phyloP scores from a whole-genome alignment of 1,140 invertebrate species.

The silkworm (Bombyx mori) region ASM3026992v2 NC_085122.1:4772001-4772500 shows the following conservation, averaged over 20 bases:
- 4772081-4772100: slow-evolving; percentile 78
- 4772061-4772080: slow-evolving; percentile 85
- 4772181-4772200: slow-evolving; percentile 83
- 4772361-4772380: slow-evolving; percentile 89
- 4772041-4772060: slow-evolving; percentile 81
- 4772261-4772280: slow-evolving; percentile 82
- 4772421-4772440: slow-evolving; percentile 88
- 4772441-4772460: slow-evolving; percentile 85
- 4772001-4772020: slow-evolving; percentile 79
- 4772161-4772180: slow-evolving; percentile 88
- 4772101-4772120: slow-evolving; percentile 88
- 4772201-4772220: slow-evolving; percentile 83
- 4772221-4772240: slow-evolving; percentile 87
- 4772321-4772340: slow-evolving; percentile 82
- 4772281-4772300: slow-evolving; percentile 86
- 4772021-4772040: slow-evolving; percentile 83
- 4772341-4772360: slow-evolving; percentile 89
- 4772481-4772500: slow-evolving; percentile 81
- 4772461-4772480: slow-evolving; percentile 84
- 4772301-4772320: slow-evolving; percentile 84
- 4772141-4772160: slow-evolving; percentile 89
- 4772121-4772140: slow-evolving; percentile 80
- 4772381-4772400: slow-evolving; percentile 79
- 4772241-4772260: slow-evolving; percentile 86
- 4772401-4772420: slow-evolving; percentile 88